Conservation (phyloP, 2,888 invertebrate species). For the Leucophora obtusa region DNA sequence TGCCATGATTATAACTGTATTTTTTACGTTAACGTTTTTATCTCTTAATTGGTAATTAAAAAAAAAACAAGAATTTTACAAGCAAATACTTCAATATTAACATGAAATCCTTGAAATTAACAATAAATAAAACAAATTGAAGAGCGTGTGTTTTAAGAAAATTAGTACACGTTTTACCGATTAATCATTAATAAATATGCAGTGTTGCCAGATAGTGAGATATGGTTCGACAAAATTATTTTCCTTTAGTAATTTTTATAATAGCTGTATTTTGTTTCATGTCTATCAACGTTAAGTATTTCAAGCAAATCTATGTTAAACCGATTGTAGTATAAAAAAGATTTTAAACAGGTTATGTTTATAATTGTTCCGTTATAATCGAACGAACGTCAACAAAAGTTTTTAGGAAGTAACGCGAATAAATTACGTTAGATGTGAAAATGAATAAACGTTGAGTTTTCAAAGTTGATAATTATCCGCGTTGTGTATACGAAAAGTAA, state of each 20-base stretch:
- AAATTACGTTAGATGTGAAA: no score
- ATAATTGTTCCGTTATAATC: no score
- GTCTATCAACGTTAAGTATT: no score
- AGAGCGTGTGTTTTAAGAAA: background rate
- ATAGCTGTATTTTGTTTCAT: no score
- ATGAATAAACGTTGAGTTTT: no score
- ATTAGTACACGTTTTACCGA: background rate
- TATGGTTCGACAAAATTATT: background rate
- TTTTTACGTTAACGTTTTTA: background rate
- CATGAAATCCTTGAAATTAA: slow-evolving; percentile 29
- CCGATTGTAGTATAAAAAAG: no score
- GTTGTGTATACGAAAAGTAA: no score
- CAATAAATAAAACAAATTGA: background rate
- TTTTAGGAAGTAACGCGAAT: no score
- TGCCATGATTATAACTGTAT: background rate
- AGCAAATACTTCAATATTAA: slow-evolving; percentile 4
- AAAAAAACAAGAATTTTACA: slow-evolving; percentile 2
- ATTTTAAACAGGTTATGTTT: no score
- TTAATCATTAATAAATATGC: background rate
- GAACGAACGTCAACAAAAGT: no score
- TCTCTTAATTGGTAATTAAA: background rate
- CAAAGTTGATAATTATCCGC: no score
- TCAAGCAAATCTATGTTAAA: no score
- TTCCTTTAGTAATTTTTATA: background rate
- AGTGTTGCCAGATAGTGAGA: background rate